Conservation (phyloP, 2,113 vertebrate genomes). For the Ardeotis arabs region DNA sequence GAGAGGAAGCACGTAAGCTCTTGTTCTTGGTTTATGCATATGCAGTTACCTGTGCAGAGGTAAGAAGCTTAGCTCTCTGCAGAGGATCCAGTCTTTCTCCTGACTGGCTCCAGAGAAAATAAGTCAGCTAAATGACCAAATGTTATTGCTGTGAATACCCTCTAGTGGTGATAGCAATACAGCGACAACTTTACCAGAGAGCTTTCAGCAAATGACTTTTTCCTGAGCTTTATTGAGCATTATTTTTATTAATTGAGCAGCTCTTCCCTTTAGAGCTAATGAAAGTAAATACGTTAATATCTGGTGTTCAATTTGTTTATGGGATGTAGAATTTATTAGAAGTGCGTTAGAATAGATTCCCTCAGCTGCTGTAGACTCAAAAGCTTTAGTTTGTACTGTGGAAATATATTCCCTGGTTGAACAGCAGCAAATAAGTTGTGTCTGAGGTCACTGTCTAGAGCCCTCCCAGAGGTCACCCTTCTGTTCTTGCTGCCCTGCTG, state of each 20-base stretch:
- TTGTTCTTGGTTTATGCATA: neutral
- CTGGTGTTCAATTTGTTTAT: neutral
- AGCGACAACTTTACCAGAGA: neutral
- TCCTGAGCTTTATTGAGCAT: neutral
- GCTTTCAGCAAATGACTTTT: neutral
- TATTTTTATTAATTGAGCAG: neutral
- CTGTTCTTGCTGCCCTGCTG: neutral
- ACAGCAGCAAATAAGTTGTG: neutral
- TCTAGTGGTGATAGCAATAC: constrained; percentile 38
- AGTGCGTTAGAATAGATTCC: neutral
- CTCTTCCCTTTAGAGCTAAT: neutral
- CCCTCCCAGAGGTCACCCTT: neutral
- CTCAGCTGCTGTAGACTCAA: neutral
- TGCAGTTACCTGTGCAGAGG: neutral
- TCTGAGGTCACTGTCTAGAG: neutral
- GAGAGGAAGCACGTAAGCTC: neutral
- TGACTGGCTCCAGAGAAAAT: neutral
- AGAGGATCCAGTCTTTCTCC: neutral
- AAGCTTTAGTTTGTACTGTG: neutral
- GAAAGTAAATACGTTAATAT: neutral
- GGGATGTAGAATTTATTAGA: neutral
- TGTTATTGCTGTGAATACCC: constrained; percentile 27
- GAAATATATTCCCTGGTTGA: neutral
- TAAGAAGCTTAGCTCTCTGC: constrained; percentile 12
- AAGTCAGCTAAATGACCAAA: neutral